Evolutionary conservation across 2,797 vertebrate genomes (phyloP).

Genomic region (Telmatherina bonti): DNA sequence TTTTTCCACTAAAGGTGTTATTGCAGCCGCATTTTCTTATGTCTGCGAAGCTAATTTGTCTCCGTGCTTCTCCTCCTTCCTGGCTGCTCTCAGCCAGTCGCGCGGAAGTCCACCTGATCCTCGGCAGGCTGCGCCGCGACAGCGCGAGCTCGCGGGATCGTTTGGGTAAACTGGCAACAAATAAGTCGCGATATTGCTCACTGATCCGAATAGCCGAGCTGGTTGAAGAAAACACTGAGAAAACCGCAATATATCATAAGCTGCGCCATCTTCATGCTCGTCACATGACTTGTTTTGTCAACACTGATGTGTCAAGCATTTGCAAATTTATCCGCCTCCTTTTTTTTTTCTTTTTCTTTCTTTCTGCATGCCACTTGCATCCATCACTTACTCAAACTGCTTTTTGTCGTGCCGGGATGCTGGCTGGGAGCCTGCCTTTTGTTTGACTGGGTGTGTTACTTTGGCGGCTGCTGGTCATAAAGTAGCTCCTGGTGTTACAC

Average conservation of each 20-base stretch:
- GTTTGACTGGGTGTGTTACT: conserved; percentile 55
- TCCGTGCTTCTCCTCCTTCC: neutral
- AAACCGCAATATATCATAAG: conserved; percentile 68
- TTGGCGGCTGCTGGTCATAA: conserved; percentile 40
- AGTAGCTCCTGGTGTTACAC: conserved; percentile 55
- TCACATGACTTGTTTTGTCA: conserved; percentile 86
- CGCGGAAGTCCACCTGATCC: conserved; percentile 41
- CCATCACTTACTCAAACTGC: conserved; percentile 64
- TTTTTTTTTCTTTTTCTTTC: too few species aligned
- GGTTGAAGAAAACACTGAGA: conserved; percentile 45
- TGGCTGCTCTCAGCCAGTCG: conserved; percentile 1
- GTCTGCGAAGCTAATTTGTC: conserved; percentile 56
- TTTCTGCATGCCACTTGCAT: conserved; percentile 53
- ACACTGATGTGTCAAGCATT: conserved; percentile 77
- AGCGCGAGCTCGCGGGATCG: conserved; percentile 22
- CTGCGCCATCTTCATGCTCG: conserved; percentile 83
- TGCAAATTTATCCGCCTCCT: conserved; percentile 61
- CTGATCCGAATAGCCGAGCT: conserved; percentile 28
- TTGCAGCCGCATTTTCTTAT: conserved; percentile 58
- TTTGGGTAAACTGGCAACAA: conserved; percentile 52
- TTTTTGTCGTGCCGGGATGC: conserved; percentile 34
- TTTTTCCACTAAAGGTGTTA: conserved; percentile 56
- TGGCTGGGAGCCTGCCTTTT: conserved; percentile 27
- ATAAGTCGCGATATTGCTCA: conserved; percentile 39
- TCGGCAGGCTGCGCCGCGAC: conserved; percentile 24